Evolutionary conservation across 1,140 invertebrate species (phyloP).

Genomic region (Philopotamus ludificatus): DNA sequence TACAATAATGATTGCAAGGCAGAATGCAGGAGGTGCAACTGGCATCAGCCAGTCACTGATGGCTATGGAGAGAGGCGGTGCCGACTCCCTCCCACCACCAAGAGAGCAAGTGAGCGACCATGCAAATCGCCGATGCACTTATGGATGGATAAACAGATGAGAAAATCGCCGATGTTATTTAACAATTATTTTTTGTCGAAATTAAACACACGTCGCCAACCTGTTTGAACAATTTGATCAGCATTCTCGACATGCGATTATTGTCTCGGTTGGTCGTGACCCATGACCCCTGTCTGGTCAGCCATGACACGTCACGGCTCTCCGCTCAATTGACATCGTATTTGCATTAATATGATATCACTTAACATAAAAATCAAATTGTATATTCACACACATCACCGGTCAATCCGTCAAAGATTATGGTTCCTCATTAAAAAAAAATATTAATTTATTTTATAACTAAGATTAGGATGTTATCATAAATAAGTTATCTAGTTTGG

Average conservation of each 20-base stretch:
- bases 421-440: too few species aligned
- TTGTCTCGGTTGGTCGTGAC: slow-evolving; percentile 18
- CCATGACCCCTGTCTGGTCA: slow-evolving; percentile 15
- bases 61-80: slow-evolving; percentile 12
- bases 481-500: too few species aligned
- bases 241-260: slow-evolving; percentile 3
- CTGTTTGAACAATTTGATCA: slow-evolving; percentile 3
- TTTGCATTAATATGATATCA: slow-evolving; percentile 1
- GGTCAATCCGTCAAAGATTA: too few species aligned
- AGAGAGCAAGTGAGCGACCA: neutral
- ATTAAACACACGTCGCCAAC: neutral
- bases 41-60: slow-evolving; percentile 16
- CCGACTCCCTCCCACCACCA: slow-evolving; percentile 21
- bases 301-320: slow-evolving; percentile 13
- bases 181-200: neutral
- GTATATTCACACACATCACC: neutral
- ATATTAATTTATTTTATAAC: too few species aligned
- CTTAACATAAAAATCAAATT: neutral
- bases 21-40: neutral
- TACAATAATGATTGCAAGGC: neutral
- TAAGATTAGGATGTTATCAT: too few species aligned
- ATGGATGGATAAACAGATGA: neutral
- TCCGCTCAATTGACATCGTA: slow-evolving; percentile 26
- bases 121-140: too few species aligned
- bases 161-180: neutral